phyloP scores from a whole-genome alignment of 2,113 vertebrate species.

The Megaceryle torquata region DNA sequence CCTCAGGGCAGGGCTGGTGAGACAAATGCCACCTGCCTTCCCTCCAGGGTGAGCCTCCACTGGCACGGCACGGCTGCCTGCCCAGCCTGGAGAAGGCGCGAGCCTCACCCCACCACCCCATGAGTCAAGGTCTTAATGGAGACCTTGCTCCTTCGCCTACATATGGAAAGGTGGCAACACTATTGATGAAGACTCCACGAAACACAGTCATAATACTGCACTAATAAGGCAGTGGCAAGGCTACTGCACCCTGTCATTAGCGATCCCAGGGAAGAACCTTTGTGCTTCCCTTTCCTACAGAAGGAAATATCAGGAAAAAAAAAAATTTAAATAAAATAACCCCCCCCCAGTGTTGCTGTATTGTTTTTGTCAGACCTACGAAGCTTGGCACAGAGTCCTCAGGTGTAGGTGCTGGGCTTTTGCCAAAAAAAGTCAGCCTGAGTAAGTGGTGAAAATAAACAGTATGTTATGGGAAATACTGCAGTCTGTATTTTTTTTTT shows the following conservation, averaged over 20 bases:
- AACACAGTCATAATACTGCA: not conserved
- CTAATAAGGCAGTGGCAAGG: not conserved
- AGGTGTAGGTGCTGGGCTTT: not conserved
- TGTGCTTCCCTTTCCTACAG: not conserved
- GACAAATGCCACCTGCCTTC: not conserved
- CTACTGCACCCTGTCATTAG: not conserved
- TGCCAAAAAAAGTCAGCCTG: not conserved
- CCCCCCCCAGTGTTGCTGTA: not conserved
- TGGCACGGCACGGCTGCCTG: accelerated
- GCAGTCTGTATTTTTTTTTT: not conserved
- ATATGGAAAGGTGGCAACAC: not conserved
- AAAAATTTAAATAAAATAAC: no score
- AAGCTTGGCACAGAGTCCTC: not conserved
- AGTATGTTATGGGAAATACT: not conserved
- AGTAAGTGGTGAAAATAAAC: not conserved
- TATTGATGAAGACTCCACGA: not conserved
- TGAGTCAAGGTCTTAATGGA: not conserved
- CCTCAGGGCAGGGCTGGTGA: not conserved
- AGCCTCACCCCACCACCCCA: not conserved
- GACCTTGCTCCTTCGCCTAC: not conserved
- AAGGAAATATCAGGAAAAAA: not conserved
- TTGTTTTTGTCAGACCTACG: not conserved
- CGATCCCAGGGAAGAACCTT: not conserved
- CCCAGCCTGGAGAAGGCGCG: accelerated
- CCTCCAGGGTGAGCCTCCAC: not conserved